phyloP scores from a whole-genome alignment of 2,888 invertebrate genomes.

The Galerucella pusilla region DNA sequence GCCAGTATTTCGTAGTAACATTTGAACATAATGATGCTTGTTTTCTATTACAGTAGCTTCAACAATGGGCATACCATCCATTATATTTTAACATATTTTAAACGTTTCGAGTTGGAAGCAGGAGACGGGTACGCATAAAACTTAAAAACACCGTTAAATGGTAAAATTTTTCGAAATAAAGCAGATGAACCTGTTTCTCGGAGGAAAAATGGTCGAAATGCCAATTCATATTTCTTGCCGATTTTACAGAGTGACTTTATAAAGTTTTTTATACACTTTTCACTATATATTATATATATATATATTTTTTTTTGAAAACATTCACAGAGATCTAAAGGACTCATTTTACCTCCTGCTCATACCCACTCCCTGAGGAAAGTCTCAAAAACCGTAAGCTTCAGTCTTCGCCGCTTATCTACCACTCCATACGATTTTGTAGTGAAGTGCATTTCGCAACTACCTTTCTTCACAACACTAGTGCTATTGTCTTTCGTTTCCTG shows the following conservation, averaged over 20 bases:
- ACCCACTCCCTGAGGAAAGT: too few species aligned
- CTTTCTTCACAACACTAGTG: too few species aligned
- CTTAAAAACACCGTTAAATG: constrained; percentile 41
- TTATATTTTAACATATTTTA: constrained; percentile 44
- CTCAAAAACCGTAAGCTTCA: too few species aligned
- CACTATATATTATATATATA: too few species aligned
- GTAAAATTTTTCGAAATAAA: constrained; percentile 36
- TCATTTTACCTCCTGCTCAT: too few species aligned
- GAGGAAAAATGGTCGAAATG: constrained; percentile 14
- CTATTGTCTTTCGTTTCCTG: too few species aligned
- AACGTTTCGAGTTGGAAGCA: constrained; percentile 14
- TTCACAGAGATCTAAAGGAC: too few species aligned
- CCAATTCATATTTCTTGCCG: constrained; percentile 1
- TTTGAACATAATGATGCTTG: constrained; percentile 53
- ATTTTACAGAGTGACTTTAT: background rate
- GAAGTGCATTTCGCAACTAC: too few species aligned
- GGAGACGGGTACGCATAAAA: constrained; percentile 41
- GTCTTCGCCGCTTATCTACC: too few species aligned
- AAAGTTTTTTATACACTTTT: background rate
- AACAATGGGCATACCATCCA: constrained; percentile 50
- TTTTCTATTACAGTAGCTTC: constrained; percentile 47
- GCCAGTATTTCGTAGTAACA: constrained; percentile 53
- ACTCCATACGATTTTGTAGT: too few species aligned
- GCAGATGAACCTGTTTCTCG: constrained; percentile 28
- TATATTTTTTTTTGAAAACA: too few species aligned